Percentiles rank a stretch among this genome's conserved stretches.
These are phyloP conservation scores for Prolemur simus DNA, from an alignment of 2,113 vertebrate species.

Conservation along the genomic window DNA sequence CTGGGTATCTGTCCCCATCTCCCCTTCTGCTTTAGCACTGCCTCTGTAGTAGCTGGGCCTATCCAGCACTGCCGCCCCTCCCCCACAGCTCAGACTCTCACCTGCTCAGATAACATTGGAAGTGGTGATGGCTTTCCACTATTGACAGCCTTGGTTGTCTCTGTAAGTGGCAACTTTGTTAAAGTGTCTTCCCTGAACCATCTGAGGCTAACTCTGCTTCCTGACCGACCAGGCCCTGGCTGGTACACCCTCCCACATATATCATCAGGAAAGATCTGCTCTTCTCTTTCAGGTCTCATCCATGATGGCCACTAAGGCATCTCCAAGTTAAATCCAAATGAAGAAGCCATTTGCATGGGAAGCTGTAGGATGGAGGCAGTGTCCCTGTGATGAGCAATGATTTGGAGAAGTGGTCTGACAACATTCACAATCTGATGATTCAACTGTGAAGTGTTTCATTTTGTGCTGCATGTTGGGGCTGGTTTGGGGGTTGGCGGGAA, in stretches of 20 bases:
- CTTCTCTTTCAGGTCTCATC: slow-evolving; percentile 64
- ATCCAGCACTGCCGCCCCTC: background rate
- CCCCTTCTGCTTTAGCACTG: background rate
- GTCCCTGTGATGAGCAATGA: background rate
- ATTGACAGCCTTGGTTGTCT: background rate
- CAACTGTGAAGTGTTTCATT: background rate
- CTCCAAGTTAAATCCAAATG: slow-evolving; percentile 61
- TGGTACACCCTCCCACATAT: slow-evolving; percentile 57
- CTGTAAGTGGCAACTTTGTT: background rate
- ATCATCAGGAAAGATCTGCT: slow-evolving; percentile 62
- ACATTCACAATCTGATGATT: background rate
- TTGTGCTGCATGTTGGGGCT: background rate
- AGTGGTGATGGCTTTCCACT: background rate
- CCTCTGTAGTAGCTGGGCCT: background rate
- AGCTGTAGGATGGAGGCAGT: slow-evolving; percentile 64
- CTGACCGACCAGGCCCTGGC: background rate
- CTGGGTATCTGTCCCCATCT: no score
- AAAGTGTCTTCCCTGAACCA: background rate
- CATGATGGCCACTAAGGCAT: slow-evolving; percentile 53
- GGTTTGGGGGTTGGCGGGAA: background rate
- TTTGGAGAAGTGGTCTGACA: background rate
- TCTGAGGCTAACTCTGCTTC: background rate
- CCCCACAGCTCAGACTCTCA: background rate
- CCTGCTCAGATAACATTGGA: background rate
- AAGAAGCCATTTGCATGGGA: background rate